A percentile compares a stretch with the other conserved stretches of the same genome.
phyloP scores from a whole-genome alignment of 37 sponge, comb jelly and placozoan species.

The Hexactinellida sp. region DNA sequence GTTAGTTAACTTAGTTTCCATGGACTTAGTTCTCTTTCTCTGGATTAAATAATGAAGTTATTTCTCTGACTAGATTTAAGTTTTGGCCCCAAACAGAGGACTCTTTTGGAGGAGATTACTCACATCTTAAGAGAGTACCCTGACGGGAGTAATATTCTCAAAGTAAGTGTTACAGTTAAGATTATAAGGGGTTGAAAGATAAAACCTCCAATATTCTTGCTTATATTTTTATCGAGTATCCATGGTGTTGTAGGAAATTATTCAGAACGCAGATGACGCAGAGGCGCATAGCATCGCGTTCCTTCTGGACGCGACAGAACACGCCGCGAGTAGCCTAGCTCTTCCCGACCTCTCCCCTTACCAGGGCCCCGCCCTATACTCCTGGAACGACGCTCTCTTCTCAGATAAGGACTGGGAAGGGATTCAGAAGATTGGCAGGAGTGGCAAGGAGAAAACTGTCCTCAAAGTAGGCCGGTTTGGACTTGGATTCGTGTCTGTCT shows the following conservation, averaged over 20 bases:
- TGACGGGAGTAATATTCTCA: conserved; percentile 9
- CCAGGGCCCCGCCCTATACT: conserved; percentile 71
- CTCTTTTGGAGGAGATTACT: background rate
- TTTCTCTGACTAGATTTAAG: too few species aligned
- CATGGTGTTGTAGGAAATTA: conserved; percentile 53
- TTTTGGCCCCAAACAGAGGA: background rate
- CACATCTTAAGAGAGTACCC: background rate
- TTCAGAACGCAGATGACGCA: conserved; percentile 89
- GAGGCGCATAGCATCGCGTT: conserved; percentile 53
- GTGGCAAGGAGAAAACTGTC: conserved; percentile 39
- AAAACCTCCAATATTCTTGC: too few species aligned
- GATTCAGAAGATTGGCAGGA: conserved; percentile 55
- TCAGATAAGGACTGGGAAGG: conserved; percentile 50
- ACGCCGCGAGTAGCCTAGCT: conserved; percentile 12
- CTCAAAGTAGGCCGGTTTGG: conserved; percentile 74
- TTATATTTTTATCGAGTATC: background rate
- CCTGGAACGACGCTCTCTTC: conserved; percentile 51
- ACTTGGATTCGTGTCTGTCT: conserved; percentile 59
- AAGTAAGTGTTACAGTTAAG: background rate
- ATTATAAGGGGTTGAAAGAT: background rate
- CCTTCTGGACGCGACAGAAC: conserved; percentile 50
- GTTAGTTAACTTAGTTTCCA: too few species aligned
- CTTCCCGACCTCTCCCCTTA: conserved; percentile 35
- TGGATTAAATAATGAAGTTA: too few species aligned
- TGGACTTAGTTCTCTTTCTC: too few species aligned